Base-by-base conservation (phyloP, 2,888 invertebrate genomes). In the Osedax frankpressi region DNA sequence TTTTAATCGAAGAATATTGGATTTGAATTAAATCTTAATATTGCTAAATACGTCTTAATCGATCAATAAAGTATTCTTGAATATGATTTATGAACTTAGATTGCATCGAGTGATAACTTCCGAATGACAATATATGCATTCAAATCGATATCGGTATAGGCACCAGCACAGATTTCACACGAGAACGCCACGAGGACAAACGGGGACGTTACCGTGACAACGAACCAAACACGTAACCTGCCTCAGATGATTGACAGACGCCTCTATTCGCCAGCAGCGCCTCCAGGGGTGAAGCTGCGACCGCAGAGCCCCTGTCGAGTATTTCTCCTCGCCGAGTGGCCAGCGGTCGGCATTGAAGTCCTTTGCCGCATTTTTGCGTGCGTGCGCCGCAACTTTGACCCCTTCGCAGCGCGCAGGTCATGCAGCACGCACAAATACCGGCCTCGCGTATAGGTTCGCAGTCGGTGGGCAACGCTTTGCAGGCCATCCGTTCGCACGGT, bases 381-480 rank as follows among this genome's bases (percentile, higher is more conserved):
- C 44, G 70, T 28, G 73, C 60, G 0, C 75, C 75, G 30, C 75
- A 75, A 11, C 71, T 25, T 1, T 74, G 71, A 30, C 74, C 75
- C 28, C 25, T 30, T 6, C 30, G 3, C 11, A 30, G 75, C 24
- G 75, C 75, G 26, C 75, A 75, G 28, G 71, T 71, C 72, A 72
- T 29, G 74, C 75, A 75, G 44, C 75, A 75, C 28, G 68, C 70
- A 30, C 75, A 75, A 59, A 75, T 71, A 0, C 75, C 75, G 26
- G 71, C 30, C 70, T 75, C 75, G 62, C 63, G 26, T 6, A 75
- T 71, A 24, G 69, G 72, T 74, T 75, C 74, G 63, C 75, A 75
- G 28, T 60, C 70, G 28, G 30, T 2, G 29, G 29, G 69, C 29
- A 69, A 30, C 1, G 11, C 28, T 28, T 28, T 28, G 14, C 69